Evolutionary conservation across 2,797 vertebrate species (phyloP).

Genomic region (Clarias pachynema): DNA sequence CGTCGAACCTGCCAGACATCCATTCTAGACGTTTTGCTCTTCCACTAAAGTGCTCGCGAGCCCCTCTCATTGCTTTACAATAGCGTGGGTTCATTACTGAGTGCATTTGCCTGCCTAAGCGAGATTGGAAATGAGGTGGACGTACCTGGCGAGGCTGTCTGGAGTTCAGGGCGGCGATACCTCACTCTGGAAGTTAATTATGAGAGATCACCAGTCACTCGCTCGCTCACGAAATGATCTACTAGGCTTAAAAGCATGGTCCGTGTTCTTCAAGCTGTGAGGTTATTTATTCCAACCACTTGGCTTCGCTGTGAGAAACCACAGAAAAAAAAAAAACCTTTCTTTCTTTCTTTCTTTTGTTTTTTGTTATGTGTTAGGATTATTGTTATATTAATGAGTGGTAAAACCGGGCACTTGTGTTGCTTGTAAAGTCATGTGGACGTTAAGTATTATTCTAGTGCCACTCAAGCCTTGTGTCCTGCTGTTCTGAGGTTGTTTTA

Average conservation of each 20-base stretch:
- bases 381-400: slow-evolving; percentile 1
- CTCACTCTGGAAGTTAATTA: slow-evolving; percentile 55
- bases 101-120: slow-evolving; percentile 55
- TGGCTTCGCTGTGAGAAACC: neutral
- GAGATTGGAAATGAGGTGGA: slow-evolving; percentile 57
- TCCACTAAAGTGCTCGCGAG: slow-evolving; percentile 56
- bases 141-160: slow-evolving; percentile 46
- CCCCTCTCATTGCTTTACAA: slow-evolving; percentile 49
- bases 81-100: slow-evolving; percentile 55
- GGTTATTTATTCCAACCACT: slow-evolving; percentile 15
- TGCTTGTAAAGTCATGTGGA: neutral
- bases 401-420: neutral
- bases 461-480: neutral
- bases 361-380: neutral
- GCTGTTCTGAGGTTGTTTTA: neutral
- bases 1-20: slow-evolving; percentile 49
- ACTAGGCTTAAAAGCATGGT: slow-evolving; percentile 55
- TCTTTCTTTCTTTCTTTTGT: neutral
- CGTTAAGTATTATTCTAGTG: neutral
- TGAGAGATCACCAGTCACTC: slow-evolving; percentile 49
- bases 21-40: slow-evolving; percentile 52
- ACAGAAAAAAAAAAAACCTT: neutral
- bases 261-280: slow-evolving; percentile 30
- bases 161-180: slow-evolving; percentile 47
- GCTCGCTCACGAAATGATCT: slow-evolving; percentile 56